Evolutionary conservation across 2,888 invertebrate species (phyloP).

Genomic region (Cremastinae sp.): DNA sequence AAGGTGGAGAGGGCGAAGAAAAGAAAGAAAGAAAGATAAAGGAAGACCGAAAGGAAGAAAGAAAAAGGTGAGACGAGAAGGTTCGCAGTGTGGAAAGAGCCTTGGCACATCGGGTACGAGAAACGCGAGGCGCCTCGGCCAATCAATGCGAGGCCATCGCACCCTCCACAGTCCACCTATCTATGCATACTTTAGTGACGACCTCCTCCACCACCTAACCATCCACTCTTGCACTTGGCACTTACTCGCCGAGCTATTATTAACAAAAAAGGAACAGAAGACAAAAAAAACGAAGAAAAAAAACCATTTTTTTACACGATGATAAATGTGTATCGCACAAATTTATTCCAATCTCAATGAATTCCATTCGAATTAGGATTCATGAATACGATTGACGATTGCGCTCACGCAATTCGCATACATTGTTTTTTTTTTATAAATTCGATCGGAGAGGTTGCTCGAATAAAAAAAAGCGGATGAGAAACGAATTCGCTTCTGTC

Average conservation of each 20-base stretch:
- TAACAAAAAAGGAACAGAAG: constrained; percentile 22
- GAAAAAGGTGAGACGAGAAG: constrained; percentile 5
- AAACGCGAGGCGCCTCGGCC: constrained; percentile 64
- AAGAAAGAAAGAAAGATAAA: constrained; percentile 26
- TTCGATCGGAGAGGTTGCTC: too few relatives aligned
- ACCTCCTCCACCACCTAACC: constrained; percentile 29
- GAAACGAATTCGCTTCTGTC: too few relatives aligned
- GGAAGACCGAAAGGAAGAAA: neutral
- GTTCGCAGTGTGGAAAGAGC: constrained; percentile 56
- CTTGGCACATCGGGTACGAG: constrained; percentile 67
- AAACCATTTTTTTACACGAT: constrained; percentile 7
- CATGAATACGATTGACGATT: too few relatives aligned
- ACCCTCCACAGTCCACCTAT: constrained; percentile 67
- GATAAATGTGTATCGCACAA: too few relatives aligned
- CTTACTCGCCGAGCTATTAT: constrained; percentile 22
- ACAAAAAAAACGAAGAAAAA: neutral
- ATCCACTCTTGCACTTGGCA: constrained; percentile 42
- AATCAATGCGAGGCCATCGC: constrained; percentile 77
- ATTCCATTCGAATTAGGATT: too few relatives aligned
- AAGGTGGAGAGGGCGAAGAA: neutral
- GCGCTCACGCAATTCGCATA: too few relatives aligned
- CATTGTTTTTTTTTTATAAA: too few relatives aligned
- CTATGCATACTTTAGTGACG: constrained; percentile 63
- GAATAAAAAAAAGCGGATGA: too few relatives aligned
- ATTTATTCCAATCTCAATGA: too few relatives aligned